A percentile compares a stretch with the other conserved stretches of the same genome.
Conservation (phyloP, 37 sponge, comb jelly and placozoan species). For the Beroe forskalii region DNA sequence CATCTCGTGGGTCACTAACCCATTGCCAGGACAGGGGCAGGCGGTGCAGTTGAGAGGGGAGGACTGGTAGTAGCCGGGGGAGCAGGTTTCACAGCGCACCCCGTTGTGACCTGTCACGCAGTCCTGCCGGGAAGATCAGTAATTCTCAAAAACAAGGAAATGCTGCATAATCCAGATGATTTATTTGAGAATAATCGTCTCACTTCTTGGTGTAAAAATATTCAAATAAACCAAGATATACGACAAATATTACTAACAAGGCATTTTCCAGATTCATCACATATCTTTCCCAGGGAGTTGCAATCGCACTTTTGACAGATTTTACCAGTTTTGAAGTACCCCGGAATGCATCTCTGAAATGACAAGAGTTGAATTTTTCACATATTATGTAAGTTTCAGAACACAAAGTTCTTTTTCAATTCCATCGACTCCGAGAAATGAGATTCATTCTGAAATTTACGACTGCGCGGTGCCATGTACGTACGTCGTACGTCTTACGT, state of each 20-base stretch:
- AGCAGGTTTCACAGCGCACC: not conserved
- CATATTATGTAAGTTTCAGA: too few relatives aligned
- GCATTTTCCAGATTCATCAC: slow-evolving; percentile 12
- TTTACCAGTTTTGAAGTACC: slow-evolving; percentile 29
- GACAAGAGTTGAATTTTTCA: too few relatives aligned
- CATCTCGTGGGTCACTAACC: not conserved
- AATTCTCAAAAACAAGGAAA: not conserved
- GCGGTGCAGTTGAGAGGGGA: not conserved
- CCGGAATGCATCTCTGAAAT: not conserved
- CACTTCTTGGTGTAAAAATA: too few relatives aligned
- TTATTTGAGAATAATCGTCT: too few relatives aligned
- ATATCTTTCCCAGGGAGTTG: not conserved
- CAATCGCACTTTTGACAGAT: slow-evolving; percentile 16
- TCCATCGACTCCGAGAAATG: too few relatives aligned
- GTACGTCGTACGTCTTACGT: too few relatives aligned
- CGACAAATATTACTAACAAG: not conserved
- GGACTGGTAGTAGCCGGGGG: not conserved
- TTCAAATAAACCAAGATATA: not conserved
- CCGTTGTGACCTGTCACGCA: not conserved
- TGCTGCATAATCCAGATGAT: too few relatives aligned
- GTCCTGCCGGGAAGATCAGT: not conserved
- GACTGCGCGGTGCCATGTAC: too few relatives aligned
- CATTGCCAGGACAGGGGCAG: not conserved
- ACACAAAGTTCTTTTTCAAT: too few relatives aligned
- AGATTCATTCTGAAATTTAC: too few relatives aligned